Conservation (phyloP, 2,888 invertebrate genomes). For the Pantelozetes paolii region DNA sequence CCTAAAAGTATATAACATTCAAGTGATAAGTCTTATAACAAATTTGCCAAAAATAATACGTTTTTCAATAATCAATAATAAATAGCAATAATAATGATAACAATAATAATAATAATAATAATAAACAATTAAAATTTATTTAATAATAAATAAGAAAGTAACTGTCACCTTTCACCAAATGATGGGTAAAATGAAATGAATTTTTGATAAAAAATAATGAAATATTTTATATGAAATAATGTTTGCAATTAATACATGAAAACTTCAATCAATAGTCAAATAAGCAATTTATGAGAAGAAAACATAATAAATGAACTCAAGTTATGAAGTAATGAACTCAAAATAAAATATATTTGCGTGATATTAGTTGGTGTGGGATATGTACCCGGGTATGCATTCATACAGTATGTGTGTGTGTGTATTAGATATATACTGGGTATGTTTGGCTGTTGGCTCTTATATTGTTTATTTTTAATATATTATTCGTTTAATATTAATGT, state of each 20-base stretch:
- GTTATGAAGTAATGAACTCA: slow-evolving; percentile 8
- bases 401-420: neutral
- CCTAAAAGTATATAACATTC: slow-evolving; percentile 5
- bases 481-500: too few species aligned
- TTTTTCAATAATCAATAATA: slow-evolving; percentile 18
- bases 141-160: slow-evolving; percentile 21
- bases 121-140: slow-evolving; percentile 11
- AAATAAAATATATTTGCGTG: slow-evolving; percentile 1
- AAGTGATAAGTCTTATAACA: slow-evolving; percentile 23
- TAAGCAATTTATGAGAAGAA: slow-evolving; percentile 22
- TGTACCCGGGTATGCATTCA: neutral
- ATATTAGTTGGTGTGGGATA: neutral
- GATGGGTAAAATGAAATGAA: slow-evolving; percentile 36
- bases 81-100: slow-evolving; percentile 13
- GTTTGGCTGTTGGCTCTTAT: too few species aligned
- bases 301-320: neutral
- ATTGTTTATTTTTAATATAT: too few species aligned
- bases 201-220: slow-evolving; percentile 1
- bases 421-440: too few species aligned
- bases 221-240: slow-evolving; percentile 17
- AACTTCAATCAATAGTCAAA: slow-evolving; percentile 27
- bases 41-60: slow-evolving; percentile 23
- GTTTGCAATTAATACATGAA: slow-evolving; percentile 32
- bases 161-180: slow-evolving; percentile 33
- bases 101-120: slow-evolving; percentile 38